Base-by-base conservation (phyloP, 1,140 invertebrate genomes). In the Dendrolimus punctatus region DNA sequence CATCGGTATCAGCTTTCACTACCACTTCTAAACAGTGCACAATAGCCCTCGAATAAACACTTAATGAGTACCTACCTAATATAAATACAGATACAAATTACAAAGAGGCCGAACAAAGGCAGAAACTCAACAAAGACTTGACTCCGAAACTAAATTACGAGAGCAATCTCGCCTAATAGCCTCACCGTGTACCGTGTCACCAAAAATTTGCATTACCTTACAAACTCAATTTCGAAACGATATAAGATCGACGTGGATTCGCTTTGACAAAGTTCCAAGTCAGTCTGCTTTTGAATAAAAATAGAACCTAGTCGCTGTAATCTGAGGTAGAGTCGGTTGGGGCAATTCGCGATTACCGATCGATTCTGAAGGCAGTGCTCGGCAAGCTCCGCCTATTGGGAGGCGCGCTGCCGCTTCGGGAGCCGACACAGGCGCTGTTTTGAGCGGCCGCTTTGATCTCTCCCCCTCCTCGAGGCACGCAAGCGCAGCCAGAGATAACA, bases 321-420 rank as follows among this genome's bases (percentile, higher is more conserved):
- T 23, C 23, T 23, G 8, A n/a, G 37, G 8, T 9, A 41, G n/a
- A n/a, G 58, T 54, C 60, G 49, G 66, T 76, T 75, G 59, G 51
- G 59, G 49, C 75, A 66, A 77, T 79, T 81, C 58, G 72, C 71
- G 68, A 72, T 66, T 66, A 53, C 58, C 68, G 72, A 85, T 81
- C 79, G 76, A 86, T 84, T 73, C 63, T 52, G 78, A 81, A 86
- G 82, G 82, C 82, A 74, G 80, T 63, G 57, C 77, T 61, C 62
- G 55, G 68, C 62, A 82, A 56, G 80, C 83, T 52, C 75, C 83
- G 80, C 83, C 83, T 71, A 53, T 46, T 80, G 77, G 80, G 82
- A 80, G 83, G 80, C 51, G 49, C 91, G 82, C 46, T 95, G 93
- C 74, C 77, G 76, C 79, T 72, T 69, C 74, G 81, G 82, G 73